Percentiles rank a stretch among this genome's conserved stretches.
Conservation (phyloP, 2,888 invertebrate genomes). For the Zonitis immaculata region DNA sequence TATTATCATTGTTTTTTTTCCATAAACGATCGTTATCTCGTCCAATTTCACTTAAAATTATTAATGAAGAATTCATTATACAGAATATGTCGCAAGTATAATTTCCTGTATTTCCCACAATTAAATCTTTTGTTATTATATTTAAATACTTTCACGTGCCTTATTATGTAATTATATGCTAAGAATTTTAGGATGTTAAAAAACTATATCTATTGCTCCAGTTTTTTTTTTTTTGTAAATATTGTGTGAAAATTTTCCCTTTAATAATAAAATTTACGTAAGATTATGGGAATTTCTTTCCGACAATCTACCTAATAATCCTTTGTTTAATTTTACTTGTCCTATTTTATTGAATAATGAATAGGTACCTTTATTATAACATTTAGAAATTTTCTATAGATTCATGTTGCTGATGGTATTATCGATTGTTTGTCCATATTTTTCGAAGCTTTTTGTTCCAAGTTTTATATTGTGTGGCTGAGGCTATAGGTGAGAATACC, state of each 20-base stretch:
- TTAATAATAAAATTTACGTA: neutral
- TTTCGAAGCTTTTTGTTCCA: neutral
- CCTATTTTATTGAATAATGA: neutral
- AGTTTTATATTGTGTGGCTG: conserved; percentile 6
- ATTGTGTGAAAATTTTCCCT: neutral
- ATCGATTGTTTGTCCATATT: neutral
- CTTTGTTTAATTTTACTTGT: neutral
- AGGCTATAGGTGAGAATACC: conserved; percentile 29
- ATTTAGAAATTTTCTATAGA: neutral
- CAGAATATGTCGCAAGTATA: too few species aligned
- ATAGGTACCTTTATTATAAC: neutral
- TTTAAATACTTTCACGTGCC: too few species aligned
- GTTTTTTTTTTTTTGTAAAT: too few species aligned
- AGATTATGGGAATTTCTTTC: neutral
- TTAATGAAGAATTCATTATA: too few species aligned
- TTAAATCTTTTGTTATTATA: too few species aligned
- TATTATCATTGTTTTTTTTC: too few species aligned
- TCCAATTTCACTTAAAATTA: too few species aligned
- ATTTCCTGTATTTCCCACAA: too few species aligned
- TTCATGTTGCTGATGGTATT: neutral
- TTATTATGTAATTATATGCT: too few species aligned
- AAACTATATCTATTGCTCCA: too few species aligned
- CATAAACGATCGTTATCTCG: too few species aligned
- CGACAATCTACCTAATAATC: too few species aligned
- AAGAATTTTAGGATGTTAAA: neutral